Conservation (phyloP, 2,113 vertebrate genomes). For the Scatophagus argus region DNA sequence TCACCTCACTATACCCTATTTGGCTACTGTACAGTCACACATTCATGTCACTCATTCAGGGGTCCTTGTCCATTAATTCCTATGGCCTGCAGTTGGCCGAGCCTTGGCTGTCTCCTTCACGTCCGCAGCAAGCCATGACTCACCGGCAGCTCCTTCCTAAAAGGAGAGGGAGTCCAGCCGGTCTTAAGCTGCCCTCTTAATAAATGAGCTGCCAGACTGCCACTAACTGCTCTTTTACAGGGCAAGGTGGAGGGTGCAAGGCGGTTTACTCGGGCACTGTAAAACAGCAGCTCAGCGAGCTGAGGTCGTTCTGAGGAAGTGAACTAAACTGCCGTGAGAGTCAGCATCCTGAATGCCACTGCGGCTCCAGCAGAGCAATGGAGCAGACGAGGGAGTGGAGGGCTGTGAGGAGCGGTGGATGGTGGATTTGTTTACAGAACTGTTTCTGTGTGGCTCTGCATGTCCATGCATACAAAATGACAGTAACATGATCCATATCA, state of each 20-base stretch:
- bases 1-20: slow-evolving; percentile 49
- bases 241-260: slow-evolving; percentile 9
- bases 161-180: slow-evolving; percentile 64
- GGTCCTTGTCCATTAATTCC: slow-evolving; percentile 63
- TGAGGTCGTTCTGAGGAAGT: slow-evolving; percentile 67
- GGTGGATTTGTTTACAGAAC: slow-evolving; percentile 35
- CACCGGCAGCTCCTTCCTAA: slow-evolving; percentile 64
- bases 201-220: slow-evolving; percentile 73
- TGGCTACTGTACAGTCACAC: slow-evolving; percentile 70
- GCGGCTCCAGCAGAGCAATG: slow-evolving; percentile 34
- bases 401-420: background rate
- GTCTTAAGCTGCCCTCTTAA: slow-evolving; percentile 74
- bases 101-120: slow-evolving; percentile 65
- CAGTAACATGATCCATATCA: slow-evolving; percentile 15
- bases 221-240: slow-evolving; percentile 74
- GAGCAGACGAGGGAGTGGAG: background rate
- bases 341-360: slow-evolving; percentile 69
- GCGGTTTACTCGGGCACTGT: slow-evolving; percentile 63
- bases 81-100: slow-evolving; percentile 54
- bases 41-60: slow-evolving; percentile 64
- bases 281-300: slow-evolving; percentile 64
- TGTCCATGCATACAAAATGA: slow-evolving; percentile 48
- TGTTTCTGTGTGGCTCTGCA: slow-evolving; percentile 16
- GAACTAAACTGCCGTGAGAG: slow-evolving; percentile 69
- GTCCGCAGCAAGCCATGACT: slow-evolving; percentile 73